Percentiles rank a stretch among this genome's conserved stretches.
Evolutionary conservation across 2,113 vertebrate genomes (phyloP).

Genomic region (Notothenia rossii): DNA sequence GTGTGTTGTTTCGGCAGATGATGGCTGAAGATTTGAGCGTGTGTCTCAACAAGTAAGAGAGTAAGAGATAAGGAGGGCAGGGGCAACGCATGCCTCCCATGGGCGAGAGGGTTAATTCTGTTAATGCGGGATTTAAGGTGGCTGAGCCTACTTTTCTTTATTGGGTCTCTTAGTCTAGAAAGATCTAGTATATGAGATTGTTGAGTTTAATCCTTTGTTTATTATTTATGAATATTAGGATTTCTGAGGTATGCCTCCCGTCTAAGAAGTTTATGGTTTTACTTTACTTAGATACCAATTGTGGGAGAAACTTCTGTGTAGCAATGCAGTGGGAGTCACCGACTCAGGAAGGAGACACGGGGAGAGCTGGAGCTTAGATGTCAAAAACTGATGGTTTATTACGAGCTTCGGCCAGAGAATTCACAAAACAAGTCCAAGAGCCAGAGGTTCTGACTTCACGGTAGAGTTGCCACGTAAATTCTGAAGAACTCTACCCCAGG

Average conservation of each 20-base stretch:
- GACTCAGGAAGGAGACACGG: no score
- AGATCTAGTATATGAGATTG: not conserved
- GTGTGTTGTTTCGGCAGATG: constrained; percentile 33
- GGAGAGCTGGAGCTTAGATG: no score
- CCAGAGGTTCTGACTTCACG: no score
- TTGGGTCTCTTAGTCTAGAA: constrained; percentile 11
- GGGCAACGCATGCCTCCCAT: constrained; percentile 65
- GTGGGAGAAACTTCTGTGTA: no score
- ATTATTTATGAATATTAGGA: not conserved
- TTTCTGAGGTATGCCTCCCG: not conserved
- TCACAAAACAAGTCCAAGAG: no score
- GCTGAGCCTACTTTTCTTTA: constrained; percentile 71
- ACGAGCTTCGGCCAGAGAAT: no score
- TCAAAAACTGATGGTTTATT: no score
- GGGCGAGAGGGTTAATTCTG: constrained; percentile 81
- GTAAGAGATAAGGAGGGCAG: constrained; percentile 61
- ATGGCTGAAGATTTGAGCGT: constrained; percentile 28
- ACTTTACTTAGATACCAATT: not conserved
- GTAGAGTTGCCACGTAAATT: no score
- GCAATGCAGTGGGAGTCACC: no score
- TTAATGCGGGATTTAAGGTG: constrained; percentile 82
- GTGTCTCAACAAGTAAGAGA: constrained; percentile 28
- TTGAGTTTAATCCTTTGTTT: not conserved
- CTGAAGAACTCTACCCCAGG: no score
- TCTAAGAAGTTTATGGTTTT: not conserved